Base-by-base conservation (phyloP, 2,888 invertebrate genomes). In the Phengaris alcon region DNA sequence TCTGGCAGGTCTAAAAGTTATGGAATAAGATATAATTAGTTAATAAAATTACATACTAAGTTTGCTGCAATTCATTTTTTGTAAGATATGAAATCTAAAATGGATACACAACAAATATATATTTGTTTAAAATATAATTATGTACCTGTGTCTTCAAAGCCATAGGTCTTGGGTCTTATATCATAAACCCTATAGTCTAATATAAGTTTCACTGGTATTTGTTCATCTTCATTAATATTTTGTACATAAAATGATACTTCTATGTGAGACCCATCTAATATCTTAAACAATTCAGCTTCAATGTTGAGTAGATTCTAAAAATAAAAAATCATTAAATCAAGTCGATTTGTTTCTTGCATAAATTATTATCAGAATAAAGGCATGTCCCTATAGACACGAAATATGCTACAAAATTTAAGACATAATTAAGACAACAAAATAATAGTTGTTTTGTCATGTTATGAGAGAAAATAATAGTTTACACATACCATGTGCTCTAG, bases 141-240 rank as follows among this genome's bases (percentile, higher is more conserved):
- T 15, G 15, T 77, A 90, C 90, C 89, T 70, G 79, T 82, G 78
- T 88, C 87, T 68, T 84, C 84, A 68, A 91, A 86, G 3, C 82
- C 78, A 74, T 81, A 85, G 68, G 84, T 85, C 75, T 90, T 93
- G 0, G 92, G 91, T 9, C 89, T 82, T 35, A 90, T 86, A 51
- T 90, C 91, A 76, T 88, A 88, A 0, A 91, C 82, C 68, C 89
- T 82, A 79, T 93, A 92, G 76, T 89, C 88, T 51, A 93, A 74
- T 77, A 85, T 82, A 0, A 93, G 84, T 0, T 85, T 84, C 0
- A 89, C 79, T 12, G 79, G 79, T 3, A 87, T 79, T 2, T 81
- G 82, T 15, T 87, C 87, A 0, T 80, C 81, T 0, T 89, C 85
- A 10, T 81, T 77, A 3, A 82, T 83, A 10, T 79, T 86, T 57